Evolutionary conservation across 2,113 vertebrate species (phyloP), one percentile per base, ranked within the genome.

Genomic region (Eptesicus fuscus): DNA sequence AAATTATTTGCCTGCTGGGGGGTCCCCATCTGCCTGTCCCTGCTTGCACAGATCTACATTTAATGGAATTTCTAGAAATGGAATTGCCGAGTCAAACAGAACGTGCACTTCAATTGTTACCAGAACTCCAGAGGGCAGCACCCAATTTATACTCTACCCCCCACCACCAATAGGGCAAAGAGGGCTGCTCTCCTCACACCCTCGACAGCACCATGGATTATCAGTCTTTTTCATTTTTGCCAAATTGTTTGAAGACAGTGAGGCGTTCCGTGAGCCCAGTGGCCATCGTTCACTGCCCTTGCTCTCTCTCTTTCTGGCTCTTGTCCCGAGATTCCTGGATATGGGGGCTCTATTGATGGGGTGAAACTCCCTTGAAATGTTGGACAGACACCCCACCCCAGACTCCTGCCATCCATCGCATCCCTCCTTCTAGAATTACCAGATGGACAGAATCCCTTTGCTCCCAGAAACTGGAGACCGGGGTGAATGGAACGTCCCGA

Each of bases 401-500:
- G 20, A 44, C 35, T 61, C 30, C 67, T 84, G 86, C 53, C 35
- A 56, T 56, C 47, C 8, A n/a, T 59, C n/a, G 9, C 28, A 2
- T 59, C 49, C 42, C 32, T 89, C 70, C 65, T 83, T 35, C 3
- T 30, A 49, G 42, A 80, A 76, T 77, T 37, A 14, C 86, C 95
- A 95, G 80, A 84, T 95, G 88, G 80, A 94, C 47, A 82, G 76
- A 77, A 93, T 92, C 90, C 67, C 61, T 91, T 35, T 77, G 90
- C 44, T 44, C 90, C 56, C 44, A 23, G 69, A 86, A 74, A 40
- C 83, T 14, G 4, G 71, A 65, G 79, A 32, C 30, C 0, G 0
- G 40, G 67, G 53, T 17, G 23, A 70, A 37, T 37, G 80, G 94
- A 90, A 94, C 95, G 95, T 97, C 96, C 95, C 56, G 83, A 82